Conservation (phyloP, 2,797 vertebrate genomes). For the Lophotriccus pileatus region DNA sequence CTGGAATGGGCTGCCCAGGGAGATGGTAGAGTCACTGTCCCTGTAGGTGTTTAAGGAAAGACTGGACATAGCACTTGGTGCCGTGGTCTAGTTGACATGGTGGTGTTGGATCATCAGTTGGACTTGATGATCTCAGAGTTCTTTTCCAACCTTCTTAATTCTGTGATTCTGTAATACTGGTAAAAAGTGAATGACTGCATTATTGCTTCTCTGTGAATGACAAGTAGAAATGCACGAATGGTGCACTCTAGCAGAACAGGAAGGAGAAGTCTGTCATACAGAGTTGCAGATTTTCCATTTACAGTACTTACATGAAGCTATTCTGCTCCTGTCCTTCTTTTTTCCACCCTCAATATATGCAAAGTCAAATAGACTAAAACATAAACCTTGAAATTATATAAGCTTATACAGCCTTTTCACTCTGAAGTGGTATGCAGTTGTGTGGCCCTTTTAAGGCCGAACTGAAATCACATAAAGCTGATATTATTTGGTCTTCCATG, state of each 20-base stretch:
- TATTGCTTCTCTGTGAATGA: neutral
- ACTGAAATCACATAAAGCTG: neutral
- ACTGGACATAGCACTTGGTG: neutral
- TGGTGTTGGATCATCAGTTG: neutral
- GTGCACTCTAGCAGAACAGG: neutral
- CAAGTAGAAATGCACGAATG: accelerated
- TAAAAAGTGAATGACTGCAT: neutral
- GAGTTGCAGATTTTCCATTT: neutral
- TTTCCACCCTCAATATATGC: neutral
- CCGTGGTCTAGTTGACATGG: neutral
- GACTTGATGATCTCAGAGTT: neutral
- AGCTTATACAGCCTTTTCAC: neutral
- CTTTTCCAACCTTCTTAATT: neutral
- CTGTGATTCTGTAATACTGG: neutral
- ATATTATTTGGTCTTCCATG: neutral
- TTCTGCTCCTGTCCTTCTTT: neutral
- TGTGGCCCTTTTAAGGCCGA: neutral
- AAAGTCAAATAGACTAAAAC: neutral
- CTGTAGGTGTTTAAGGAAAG: too few species aligned
- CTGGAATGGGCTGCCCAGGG: too few species aligned
- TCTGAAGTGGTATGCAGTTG: neutral
- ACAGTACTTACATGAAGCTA: accelerated
- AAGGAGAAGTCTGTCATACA: neutral
- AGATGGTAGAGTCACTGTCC: too few species aligned
- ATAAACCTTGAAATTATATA: neutral